Percentiles rank a stretch among this genome's conserved stretches.
These are phyloP conservation scores for Phania funesta DNA, from an alignment of 2,888 invertebrate genomes.

Conservation along the genomic window DNA sequence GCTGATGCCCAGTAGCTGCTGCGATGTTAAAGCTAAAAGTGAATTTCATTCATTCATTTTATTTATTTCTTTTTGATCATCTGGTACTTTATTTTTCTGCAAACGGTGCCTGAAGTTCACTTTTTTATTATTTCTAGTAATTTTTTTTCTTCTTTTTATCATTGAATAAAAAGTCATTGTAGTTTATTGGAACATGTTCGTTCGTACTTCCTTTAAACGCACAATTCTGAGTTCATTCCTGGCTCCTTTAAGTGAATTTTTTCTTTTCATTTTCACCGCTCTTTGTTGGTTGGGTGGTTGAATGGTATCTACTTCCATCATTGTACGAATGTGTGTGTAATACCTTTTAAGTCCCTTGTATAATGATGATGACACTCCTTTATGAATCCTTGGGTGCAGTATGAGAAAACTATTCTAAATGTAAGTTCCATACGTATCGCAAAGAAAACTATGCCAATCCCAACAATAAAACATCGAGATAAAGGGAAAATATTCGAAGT, in stretches of 20 bases:
- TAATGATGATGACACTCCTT: slow-evolving; percentile 66
- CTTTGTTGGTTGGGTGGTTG: neutral
- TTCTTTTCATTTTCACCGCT: neutral
- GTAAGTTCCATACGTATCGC: slow-evolving; percentile 5
- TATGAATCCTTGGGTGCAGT: slow-evolving; percentile 63
- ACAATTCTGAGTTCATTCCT: slow-evolving; percentile 4
- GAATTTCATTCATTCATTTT: slow-evolving; percentile 12
- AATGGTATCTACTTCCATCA: neutral
- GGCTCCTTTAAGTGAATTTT: neutral
- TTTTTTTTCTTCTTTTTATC: too few species aligned
- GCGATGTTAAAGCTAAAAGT: slow-evolving; percentile 12
- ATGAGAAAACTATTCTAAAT: slow-evolving; percentile 24
- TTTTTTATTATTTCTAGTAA: neutral
- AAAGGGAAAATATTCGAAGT: slow-evolving; percentile 47
- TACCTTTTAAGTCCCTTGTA: slow-evolving; percentile 58
- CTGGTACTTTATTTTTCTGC: slow-evolving; percentile 6
- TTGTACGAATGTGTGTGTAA: slow-evolving; percentile 22
- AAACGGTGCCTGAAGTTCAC: slow-evolving; percentile 3
- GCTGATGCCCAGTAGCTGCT: neutral
- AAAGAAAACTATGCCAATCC: slow-evolving; percentile 1
- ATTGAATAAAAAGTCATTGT: slow-evolving; percentile 22
- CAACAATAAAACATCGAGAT: neutral
- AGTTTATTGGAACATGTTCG: slow-evolving; percentile 39
- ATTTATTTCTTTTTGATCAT: neutral
- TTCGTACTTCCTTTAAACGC: slow-evolving; percentile 34